Evolutionary conservation across 2,113 vertebrate genomes (phyloP), one percentile per base, ranked within the genome.

Genomic region (Microtus oregoni): DNA sequence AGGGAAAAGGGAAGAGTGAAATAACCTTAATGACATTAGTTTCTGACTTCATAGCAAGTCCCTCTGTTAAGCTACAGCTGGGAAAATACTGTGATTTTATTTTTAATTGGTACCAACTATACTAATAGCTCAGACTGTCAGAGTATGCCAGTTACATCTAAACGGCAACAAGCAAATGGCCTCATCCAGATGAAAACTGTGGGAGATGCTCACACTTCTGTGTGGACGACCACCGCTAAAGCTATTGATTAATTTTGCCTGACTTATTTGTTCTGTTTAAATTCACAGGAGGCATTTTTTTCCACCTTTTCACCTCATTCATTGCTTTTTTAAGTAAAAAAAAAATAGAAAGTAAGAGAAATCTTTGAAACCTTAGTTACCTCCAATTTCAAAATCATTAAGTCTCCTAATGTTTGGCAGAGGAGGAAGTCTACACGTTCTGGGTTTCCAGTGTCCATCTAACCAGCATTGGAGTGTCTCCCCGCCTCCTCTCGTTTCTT

Each of bases 51-150:
- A 79, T 55, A 92, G 76, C 92, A 97, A 97, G n/a, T 89, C 63
- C 86, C 96, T 86, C 97, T 97, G 58, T 93, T 95, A 70, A 94
- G 28, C 96, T 86, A 97, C 96, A 97, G 50, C 89, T 94, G 96
- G 75, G 67, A 95, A 97, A 95, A n/a, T 96, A 86, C 97, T 97
- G 95, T 58, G 0, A 0, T 96, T 97, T 96, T 93, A 92, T 63
- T 94, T 50, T 30, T 12, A 90, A 44, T 92, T 92, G 96, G 94
- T 98, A 96, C 73, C 96, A 98, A 97, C 77, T 44, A 65, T 91
- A 92, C 92, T 98, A 97, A 98, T 98, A 98, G 97, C 13, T 83
- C 92, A 97, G 78, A 98, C 95, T 98, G 95, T 97, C 24, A 0
- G 96, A 95, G 98, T 97, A 95, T 94, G 94, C 95, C 98, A 98